phyloP scores from a whole-genome alignment of 2,113 vertebrate genomes.

The Ifrita kowaldi region DNA sequence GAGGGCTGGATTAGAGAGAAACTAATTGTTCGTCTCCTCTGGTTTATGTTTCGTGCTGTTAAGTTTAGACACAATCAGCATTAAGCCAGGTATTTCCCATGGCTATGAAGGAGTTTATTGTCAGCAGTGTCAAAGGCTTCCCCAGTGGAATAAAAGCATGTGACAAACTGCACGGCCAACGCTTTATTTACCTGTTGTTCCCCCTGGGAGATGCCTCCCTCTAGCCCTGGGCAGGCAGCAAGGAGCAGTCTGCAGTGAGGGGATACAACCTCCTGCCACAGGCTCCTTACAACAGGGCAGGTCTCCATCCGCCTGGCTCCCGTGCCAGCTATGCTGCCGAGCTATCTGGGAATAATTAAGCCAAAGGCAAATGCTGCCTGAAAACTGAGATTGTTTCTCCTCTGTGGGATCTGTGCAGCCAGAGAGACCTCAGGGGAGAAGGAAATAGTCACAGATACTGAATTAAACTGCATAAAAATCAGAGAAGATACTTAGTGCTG shows the following conservation, averaged over 20 bases:
- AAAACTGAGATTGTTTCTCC: neutral
- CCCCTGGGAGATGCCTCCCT: neutral
- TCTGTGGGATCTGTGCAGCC: neutral
- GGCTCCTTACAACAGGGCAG: neutral
- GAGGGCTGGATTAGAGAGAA: neutral
- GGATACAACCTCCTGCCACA: too few relatives aligned
- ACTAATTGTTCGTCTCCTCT: neutral
- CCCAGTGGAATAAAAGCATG: neutral
- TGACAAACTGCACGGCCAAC: accelerated
- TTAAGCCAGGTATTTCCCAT: neutral
- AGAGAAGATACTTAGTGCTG: neutral
- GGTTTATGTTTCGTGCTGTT: neutral
- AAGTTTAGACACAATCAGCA: neutral
- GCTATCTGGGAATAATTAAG: neutral
- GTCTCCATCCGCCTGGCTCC: neutral
- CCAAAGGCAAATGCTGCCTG: neutral
- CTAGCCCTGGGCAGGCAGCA: neutral
- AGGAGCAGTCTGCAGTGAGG: neutral
- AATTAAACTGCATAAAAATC: neutral
- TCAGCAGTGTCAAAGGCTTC: neutral
- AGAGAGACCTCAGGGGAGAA: neutral
- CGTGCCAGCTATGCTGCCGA: accelerated
- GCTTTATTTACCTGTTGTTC: neutral
- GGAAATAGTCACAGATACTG: neutral
- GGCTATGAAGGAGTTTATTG: neutral